Conservation (phyloP, 2,113 vertebrate species). For the Paraplagusia blochii region DNA sequence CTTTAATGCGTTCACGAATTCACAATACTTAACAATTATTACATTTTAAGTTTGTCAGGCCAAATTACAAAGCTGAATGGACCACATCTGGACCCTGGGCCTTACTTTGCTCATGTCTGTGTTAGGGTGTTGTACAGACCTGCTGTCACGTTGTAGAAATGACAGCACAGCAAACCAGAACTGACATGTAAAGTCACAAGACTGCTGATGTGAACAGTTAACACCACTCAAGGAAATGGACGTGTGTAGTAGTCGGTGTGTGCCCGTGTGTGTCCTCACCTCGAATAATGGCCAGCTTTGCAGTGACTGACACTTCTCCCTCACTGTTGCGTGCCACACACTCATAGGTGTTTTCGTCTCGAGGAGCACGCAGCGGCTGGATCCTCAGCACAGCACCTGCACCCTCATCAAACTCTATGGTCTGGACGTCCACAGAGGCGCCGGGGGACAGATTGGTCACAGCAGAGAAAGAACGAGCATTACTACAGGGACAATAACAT, state of each 20-base stretch:
- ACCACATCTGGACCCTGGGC: no score
- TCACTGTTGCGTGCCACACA: conserved; percentile 91
- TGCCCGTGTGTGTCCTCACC: conserved; percentile 70
- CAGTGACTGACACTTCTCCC: conserved; percentile 86
- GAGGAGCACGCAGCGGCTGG: conserved; percentile 91
- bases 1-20: no score
- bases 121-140: conserved; percentile 49
- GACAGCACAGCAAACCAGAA: conserved; percentile 33
- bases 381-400: conserved; percentile 93
- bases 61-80: no score
- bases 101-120: no score
- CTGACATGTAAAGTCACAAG: conserved; percentile 23
- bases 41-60: no score
- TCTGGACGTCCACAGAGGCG: conserved; percentile 73
- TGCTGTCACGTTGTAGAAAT: conserved; percentile 41
- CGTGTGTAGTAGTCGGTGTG: background rate
- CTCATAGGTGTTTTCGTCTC: conserved; percentile 94
- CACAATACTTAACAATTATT: no score
- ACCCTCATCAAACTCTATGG: conserved; percentile 94
- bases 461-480: conserved; percentile 2
- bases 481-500: background rate
- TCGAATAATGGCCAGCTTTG: conserved; percentile 95
- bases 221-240: conserved; percentile 19
- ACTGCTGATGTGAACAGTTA: conserved; percentile 15
- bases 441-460: conserved; percentile 30